Evolutionary conservation across 2,888 invertebrate genomes (phyloP), one percentile per base, ranked within the genome.

Genomic region (Himalopsyche japonica): DNA sequence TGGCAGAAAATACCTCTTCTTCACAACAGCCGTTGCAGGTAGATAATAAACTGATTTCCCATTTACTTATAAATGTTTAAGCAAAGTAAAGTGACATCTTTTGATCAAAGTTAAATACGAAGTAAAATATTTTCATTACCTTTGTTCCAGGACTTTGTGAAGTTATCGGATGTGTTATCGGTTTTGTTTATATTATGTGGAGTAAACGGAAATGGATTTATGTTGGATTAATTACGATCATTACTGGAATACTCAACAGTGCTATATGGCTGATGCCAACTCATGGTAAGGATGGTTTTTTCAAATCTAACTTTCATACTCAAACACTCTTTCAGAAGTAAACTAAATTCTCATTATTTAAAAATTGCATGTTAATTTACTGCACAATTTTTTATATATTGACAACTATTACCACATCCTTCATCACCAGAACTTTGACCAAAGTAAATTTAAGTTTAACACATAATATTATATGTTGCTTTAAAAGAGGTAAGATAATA

Each of bases 21-120:
- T 89, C 0, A 91, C 91, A 80, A 91, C 91, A 5, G 89, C 91
- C 77, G 89, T 91, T 27, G 91, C 91, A 89, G 92, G 91, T 90
- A 87, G 88, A 49, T 12, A 30, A 78, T 5, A 24, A 70, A 27
- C 1, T 64, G 34, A 12, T 76, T 80, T 27, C 5, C 2, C 32
- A 27, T 5, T 12, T 43, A 15, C 4, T 3, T 15, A 43, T 43
- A 0, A 6, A 43, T 43, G 15, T 43, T 15, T 12, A 15, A 12
- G 15, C 43, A 1, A 15, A 43, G 12, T 15, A 15, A 12, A 43
- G 43, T 15, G 7, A 43, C 15, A 43, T 3, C 12, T 43, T 5
- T 37, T 15, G 43, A 4, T 43, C 15, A 10, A 43, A 43, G 15
- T 43, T 43, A 15, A 43, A 43, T 43, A 49, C 49, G n/a, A 47